These are phyloP conservation scores for Blastomussa wellsi DNA, from an alignment of 92 coral and sea anemone species.

Conservation along the genomic window DNA sequence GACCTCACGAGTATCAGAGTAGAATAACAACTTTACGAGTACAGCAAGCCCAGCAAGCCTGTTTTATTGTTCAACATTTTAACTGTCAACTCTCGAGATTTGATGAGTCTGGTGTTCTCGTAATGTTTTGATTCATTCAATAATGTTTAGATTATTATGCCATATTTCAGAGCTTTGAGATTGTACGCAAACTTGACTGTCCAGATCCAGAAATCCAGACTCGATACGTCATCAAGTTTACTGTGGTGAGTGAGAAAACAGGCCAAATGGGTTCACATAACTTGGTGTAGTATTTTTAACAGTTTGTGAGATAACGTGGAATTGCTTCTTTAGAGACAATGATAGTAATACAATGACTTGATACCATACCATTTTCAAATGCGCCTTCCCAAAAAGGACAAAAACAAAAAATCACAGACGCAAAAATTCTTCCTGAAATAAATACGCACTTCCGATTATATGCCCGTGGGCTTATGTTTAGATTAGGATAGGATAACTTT, in stretches of 20 bases:
- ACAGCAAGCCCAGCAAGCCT: too few species aligned
- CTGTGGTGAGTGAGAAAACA: slow-evolving; percentile 63
- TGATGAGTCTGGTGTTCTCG: background rate
- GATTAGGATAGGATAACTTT: too few species aligned
- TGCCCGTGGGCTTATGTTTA: too few species aligned
- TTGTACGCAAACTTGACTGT: slow-evolving; percentile 88
- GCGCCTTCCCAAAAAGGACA: too few species aligned
- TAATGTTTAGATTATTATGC: background rate
- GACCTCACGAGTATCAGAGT: too few species aligned
- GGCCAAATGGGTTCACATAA: background rate
- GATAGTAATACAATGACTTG: background rate
- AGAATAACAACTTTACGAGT: too few species aligned
- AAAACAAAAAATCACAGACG: too few species aligned
- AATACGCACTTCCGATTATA: too few species aligned
- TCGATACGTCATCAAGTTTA: slow-evolving; percentile 85
- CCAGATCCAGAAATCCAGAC: slow-evolving; percentile 89
- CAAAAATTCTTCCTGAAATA: too few species aligned
- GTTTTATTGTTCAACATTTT: background rate
- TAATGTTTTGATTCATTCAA: background rate
- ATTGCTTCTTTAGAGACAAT: too few species aligned
- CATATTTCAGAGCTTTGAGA: slow-evolving; percentile 76
- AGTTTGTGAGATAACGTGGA: background rate
- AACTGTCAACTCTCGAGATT: too few species aligned
- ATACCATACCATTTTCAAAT: too few species aligned
- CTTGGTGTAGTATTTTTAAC: background rate